Percentiles rank a stretch among this genome's conserved stretches.
phyloP scores from a whole-genome alignment of 2,113 vertebrate species.

The human (Homo sapiens) region GRCh38 chrX:54304501-54305000 shows the following conservation, averaged over 20 bases:
- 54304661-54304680: not conserved
- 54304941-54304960: no score
- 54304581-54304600: not conserved
- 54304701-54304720: not conserved
- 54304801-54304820: not conserved
- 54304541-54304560: not conserved
- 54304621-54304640: conserved; percentile 4
- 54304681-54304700: not conserved
- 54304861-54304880: not conserved
- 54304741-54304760: not conserved
- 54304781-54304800: not conserved
- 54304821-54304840: not conserved
- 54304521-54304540: no score
- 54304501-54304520: no score
- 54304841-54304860: not conserved
- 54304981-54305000: no score
- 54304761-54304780: not conserved
- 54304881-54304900: not conserved
- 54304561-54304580: not conserved
- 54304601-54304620: not conserved
- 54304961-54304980: not conserved
- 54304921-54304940: not conserved
- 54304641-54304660: not conserved
- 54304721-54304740: not conserved
- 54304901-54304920: not conserved